A percentile compares a stretch with the other conserved stretches of the same genome.
Conservation (phyloP, 35 echinoderm and acorn worm genomes). For the Holothuria glaberrima region DNA sequence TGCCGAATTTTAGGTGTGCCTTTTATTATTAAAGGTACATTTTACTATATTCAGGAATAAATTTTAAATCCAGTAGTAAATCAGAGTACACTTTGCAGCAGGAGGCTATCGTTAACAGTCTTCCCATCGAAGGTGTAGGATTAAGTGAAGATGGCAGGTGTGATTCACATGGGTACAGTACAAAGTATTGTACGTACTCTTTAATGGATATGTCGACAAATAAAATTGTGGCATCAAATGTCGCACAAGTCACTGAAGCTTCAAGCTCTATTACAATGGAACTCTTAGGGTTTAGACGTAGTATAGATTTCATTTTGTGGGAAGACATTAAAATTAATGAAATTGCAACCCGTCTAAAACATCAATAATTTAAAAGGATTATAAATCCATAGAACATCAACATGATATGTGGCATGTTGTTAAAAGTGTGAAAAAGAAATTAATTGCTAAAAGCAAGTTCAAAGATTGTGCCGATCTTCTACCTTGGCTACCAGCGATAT, state of each 20-base stretch:
- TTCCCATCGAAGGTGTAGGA: neutral
- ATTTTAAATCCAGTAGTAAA: constrained; percentile 45
- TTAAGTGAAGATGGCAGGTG: constrained; percentile 71
- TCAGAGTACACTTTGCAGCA: neutral
- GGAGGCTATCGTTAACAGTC: neutral
- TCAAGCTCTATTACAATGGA: constrained; percentile 72
- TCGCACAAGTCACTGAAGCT: constrained; percentile 64
- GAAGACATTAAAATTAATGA: neutral
- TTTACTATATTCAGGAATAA: neutral
- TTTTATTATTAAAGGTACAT: constrained; percentile 22
- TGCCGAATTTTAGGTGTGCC: constrained; percentile 26
- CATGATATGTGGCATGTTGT: constrained; percentile 68
- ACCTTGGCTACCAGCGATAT: constrained; percentile 45
- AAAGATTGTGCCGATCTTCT: constrained; percentile 32
- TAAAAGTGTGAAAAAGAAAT: constrained; percentile 52
- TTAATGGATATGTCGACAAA: constrained; percentile 63
- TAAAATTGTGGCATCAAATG: constrained; percentile 51
- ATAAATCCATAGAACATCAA: constrained; percentile 56
- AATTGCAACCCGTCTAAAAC: constrained; percentile 42
- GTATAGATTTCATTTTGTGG: neutral
- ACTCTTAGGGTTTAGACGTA: constrained; percentile 26
- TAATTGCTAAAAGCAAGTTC: constrained; percentile 44
- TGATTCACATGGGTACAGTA: constrained; percentile 65
- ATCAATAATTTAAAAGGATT: constrained; percentile 40
- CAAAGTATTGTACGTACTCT: constrained; percentile 71